Conservation (phyloP, 2,888 invertebrate genomes). For the Hydriomena furcata region DNA sequence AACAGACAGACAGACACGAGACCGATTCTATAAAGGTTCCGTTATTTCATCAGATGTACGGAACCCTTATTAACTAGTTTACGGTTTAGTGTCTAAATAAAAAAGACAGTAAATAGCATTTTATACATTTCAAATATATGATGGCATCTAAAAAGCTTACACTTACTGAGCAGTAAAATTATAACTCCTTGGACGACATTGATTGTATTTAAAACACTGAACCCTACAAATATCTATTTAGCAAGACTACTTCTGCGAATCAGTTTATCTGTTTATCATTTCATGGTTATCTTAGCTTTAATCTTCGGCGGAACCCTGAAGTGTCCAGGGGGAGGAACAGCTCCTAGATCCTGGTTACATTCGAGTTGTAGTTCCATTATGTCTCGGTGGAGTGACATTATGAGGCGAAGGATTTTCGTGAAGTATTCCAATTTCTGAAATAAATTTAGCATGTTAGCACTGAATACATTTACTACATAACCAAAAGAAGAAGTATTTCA, state of each 20-base stretch:
- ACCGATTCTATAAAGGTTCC: no score
- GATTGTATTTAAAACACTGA: neutral
- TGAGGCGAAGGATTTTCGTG: conserved; percentile 71
- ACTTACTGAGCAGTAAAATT: neutral
- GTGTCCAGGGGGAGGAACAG: conserved; percentile 37
- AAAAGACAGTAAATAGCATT: no score
- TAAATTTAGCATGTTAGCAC: no score
- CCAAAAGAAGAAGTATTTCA: no score
- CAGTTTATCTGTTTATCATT: conserved; percentile 50
- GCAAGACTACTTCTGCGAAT: neutral
- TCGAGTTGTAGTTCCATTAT: conserved; percentile 72
- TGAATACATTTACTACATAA: no score
- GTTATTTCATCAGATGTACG: no score
- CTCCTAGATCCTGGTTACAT: conserved; percentile 43
- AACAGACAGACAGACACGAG: no score
- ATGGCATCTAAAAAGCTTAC: no score
- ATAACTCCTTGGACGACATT: neutral
- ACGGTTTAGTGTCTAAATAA: no score
- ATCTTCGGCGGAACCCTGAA: conserved; percentile 62
- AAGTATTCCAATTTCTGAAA: conserved; percentile 77
- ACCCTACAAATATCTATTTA: neutral
- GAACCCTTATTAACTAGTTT: no score
- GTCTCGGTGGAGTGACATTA: conserved; percentile 73
- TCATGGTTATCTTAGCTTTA: conserved; percentile 69
- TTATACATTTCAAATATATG: no score